phyloP scores from a whole-genome alignment of 2,113 vertebrate species.

The Gymnarchus niloticus region DNA sequence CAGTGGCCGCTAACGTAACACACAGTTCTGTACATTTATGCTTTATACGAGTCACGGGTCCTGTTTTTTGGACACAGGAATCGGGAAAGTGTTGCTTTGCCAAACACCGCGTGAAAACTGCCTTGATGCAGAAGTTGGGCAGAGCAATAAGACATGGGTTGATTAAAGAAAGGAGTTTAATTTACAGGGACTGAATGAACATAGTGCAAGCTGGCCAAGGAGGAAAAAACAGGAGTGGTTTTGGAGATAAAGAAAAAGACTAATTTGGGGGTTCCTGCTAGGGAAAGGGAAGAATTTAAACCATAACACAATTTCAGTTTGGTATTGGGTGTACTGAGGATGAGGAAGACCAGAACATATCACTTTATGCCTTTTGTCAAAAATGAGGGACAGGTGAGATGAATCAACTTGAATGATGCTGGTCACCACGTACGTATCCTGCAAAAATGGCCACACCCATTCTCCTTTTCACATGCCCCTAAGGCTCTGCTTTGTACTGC shows the following conservation, averaged over 20 bases:
- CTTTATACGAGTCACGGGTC: too few relatives aligned
- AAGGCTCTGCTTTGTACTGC: not conserved
- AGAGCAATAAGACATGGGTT: not conserved
- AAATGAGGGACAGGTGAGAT: constrained; percentile 9
- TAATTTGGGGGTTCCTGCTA: not conserved
- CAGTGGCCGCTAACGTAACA: too few relatives aligned
- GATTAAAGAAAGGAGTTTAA: not conserved
- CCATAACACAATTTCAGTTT: not conserved
- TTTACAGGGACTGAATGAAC: not conserved
- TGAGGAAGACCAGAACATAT: not conserved
- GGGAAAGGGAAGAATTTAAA: not conserved
- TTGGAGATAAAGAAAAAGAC: not conserved
- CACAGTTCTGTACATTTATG: too few relatives aligned
- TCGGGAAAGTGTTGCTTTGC: too few relatives aligned
- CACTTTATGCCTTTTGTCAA: not conserved
- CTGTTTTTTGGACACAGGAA: too few relatives aligned
- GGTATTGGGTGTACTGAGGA: not conserved
- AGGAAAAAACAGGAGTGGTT: not conserved
- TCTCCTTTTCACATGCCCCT: not conserved
- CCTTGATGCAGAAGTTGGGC: too few relatives aligned
- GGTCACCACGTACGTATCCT: not conserved
- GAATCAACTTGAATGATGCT: not conserved
- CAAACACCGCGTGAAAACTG: too few relatives aligned
- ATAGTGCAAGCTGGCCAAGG: not conserved
- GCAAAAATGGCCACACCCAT: not conserved